phyloP scores from a whole-genome alignment of 2,888 invertebrate genomes.

The Incurvaria masculella region DNA sequence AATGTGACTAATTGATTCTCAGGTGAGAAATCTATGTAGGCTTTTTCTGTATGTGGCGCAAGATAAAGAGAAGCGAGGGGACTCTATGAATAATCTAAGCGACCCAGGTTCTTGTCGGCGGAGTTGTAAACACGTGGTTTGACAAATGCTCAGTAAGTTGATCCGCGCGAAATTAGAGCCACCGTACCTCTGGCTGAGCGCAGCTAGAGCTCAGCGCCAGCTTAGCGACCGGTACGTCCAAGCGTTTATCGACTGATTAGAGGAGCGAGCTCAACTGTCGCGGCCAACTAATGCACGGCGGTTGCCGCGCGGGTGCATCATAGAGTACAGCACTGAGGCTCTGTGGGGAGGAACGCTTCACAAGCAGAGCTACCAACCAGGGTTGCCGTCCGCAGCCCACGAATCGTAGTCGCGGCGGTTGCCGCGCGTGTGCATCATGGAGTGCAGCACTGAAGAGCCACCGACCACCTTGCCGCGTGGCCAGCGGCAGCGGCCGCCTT shows the following conservation, averaged over 20 bases:
- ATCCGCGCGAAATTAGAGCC: no score
- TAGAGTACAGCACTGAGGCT: conserved; percentile 72
- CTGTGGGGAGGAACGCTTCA: no score
- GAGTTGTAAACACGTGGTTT: no score
- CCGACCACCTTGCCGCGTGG: conserved; percentile 81
- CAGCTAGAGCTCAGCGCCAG: neutral
- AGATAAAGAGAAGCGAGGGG: no score
- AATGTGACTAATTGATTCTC: no score
- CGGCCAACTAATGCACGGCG: conserved; percentile 37
- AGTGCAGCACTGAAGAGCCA: conserved; percentile 76
- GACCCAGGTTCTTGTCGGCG: no score
- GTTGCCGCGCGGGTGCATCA: conserved; percentile 80
- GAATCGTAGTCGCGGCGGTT: conserved; percentile 74
- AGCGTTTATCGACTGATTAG: neutral
- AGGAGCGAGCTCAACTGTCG: neutral
- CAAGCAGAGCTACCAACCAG: conserved; percentile 51
- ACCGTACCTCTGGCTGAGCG: no score
- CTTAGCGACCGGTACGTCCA: neutral
- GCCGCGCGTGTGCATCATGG: conserved; percentile 81
- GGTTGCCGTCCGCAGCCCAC: conserved; percentile 77
- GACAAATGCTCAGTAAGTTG: no score
- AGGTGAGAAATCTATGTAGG: no score
- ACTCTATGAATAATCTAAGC: no score
- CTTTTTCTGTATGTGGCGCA: no score
- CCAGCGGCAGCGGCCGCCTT: conserved; percentile 74